Evolutionary conservation across 1,140 invertebrate genomes (phyloP).

Genomic region (Drusus annulatus): DNA sequence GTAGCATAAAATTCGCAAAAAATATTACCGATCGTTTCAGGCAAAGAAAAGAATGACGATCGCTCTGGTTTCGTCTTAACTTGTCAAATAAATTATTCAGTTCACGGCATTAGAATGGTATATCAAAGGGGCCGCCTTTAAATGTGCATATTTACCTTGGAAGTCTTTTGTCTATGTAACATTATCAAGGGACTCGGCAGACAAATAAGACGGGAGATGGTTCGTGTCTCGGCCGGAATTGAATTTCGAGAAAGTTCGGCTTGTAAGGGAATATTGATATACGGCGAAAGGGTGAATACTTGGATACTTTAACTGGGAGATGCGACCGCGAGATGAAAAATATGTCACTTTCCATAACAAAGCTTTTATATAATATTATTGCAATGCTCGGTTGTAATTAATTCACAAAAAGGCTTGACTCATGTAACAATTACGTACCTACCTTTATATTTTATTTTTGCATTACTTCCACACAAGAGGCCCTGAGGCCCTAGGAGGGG

Average conservation of each 20-base stretch:
- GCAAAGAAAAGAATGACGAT: conserved; percentile 16
- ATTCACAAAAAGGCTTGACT: no score
- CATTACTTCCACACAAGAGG: no score
- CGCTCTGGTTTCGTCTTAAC: background rate
- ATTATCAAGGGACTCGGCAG: background rate
- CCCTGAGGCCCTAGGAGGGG: no score
- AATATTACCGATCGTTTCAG: background rate
- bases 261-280: conserved; percentile 33
- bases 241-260: conserved; percentile 28
- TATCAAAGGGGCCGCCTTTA: conserved; percentile 44
- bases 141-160: conserved; percentile 44
- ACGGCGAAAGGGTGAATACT: conserved; percentile 3
- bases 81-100: conserved; percentile 48
- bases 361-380: no score
- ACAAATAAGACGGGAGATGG: conserved; percentile 4
- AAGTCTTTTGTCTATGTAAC: conserved; percentile 30
- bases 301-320: no score
- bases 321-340: no score
- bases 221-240: background rate
- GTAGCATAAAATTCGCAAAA: background rate
- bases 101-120: conserved; percentile 44
- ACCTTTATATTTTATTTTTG: no score
- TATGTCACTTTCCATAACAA: no score
- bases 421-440: no score
- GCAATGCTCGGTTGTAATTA: no score